These are phyloP conservation scores for Xanthorhoe spadicearia DNA, from an alignment of 2,888 invertebrate species.

Conservation along the genomic window DNA sequence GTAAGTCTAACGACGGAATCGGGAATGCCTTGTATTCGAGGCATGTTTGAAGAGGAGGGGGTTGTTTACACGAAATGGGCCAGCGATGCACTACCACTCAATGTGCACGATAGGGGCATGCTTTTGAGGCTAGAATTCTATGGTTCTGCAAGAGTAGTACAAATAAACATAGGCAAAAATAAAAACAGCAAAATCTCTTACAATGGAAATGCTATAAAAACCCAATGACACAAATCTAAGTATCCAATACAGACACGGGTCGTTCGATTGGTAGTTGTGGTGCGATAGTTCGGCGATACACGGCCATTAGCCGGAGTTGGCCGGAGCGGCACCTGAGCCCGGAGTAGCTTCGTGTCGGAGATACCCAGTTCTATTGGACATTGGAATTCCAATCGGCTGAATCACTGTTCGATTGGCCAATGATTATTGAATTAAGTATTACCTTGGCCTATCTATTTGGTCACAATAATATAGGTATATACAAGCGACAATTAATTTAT, in stretches of 20 bases:
- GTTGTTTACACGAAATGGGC: conserved; percentile 46
- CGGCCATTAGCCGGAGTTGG: conserved; percentile 17
- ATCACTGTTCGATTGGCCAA: background rate
- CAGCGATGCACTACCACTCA: conserved; percentile 42
- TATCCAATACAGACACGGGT: conserved; percentile 10
- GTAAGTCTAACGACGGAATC: conserved; percentile 39
- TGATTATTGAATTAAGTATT: background rate
- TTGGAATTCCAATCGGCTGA: conserved; percentile 3
- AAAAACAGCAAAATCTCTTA: background rate
- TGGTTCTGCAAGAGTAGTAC: background rate
- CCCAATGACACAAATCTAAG: conserved; percentile 8
- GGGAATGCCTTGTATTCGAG: conserved; percentile 46
- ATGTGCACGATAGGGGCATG: conserved; percentile 33
- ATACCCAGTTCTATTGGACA: conserved; percentile 8
- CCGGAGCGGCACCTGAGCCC: conserved; percentile 23
- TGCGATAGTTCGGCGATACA: conserved; percentile 14
- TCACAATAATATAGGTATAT: background rate
- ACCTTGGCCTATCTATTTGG: background rate
- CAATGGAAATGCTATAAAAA: conserved; percentile 9
- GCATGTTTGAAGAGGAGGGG: conserved; percentile 42
- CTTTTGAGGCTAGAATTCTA: conserved; percentile 26
- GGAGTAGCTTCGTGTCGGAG: background rate
- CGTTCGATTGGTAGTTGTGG: conserved; percentile 13
- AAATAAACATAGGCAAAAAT: background rate
- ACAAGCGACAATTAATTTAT: too few species aligned